Evolutionary conservation across 1,140 invertebrate genomes (phyloP), one percentile per base, ranked within the genome.

Genomic region (Zaprionus capensis): DNA sequence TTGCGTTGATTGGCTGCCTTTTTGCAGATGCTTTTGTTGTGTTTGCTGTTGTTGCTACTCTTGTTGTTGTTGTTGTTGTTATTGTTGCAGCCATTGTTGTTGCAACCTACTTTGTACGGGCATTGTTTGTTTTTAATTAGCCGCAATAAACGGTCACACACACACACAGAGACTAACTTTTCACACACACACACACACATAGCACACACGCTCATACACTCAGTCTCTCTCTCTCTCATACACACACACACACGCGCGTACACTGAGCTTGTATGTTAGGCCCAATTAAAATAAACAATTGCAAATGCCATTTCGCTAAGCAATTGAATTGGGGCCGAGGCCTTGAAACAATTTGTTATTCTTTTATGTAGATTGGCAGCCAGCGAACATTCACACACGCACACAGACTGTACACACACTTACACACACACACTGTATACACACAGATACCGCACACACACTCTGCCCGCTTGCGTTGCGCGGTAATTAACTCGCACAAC

Each of bases 51-150:
- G 28, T 9, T 31, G 77, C 38, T 68, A 58, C 36, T 64, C 46
- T 68, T 68, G 75, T 76, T 85, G 71, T 49, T 77, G 76, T 65
- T 77, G 76, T 44, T 71, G 74, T 41, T 78, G 77, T 55, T 67
- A 62, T 73, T 74, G 78, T 76, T 88, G 76, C 71, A 88, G 74
- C 56, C 44, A 72, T 74, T 75, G 78, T 69, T 78, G 81, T 80
- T 85, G 78, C 71, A 90, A 90, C 78, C 81, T 90, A 88, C 85
- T 88, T 88, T 90, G 77, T 82, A 57, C 56, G 76, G 73, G 76
- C 76, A 90, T 90, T 88, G 85, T 88, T 90, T 90, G 85, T 77
- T 90, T 90, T 90, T 90, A 90, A 90, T 90, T 90, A 90, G 86
- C 85, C 85, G 82, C 85, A 90, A 90, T 88, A 85, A 90, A 90